A percentile compares a stretch with the other conserved stretches of the same genome.
Conservation (phyloP, 2,797 vertebrate species). For the Pagetopsis macropterus region DNA sequence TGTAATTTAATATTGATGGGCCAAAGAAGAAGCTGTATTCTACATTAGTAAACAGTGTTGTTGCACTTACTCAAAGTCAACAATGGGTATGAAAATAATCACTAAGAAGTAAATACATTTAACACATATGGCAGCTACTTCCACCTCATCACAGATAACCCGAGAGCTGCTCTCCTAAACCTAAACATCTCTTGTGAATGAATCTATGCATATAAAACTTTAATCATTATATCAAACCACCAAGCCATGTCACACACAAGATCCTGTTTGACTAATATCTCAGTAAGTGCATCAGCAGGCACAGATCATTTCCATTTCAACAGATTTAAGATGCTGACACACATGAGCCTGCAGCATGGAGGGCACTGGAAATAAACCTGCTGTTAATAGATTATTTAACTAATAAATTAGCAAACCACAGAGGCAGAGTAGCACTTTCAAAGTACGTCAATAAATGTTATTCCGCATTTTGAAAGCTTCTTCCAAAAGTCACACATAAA, state of each 20-base stretch:
- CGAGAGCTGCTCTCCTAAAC: background rate
- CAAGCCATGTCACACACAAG: background rate
- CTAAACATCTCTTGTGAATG: background rate
- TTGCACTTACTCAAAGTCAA: background rate
- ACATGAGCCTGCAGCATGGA: background rate
- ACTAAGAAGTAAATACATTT: too few species aligned
- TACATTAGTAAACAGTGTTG: background rate
- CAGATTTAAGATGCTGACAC: slow-evolving; percentile 20
- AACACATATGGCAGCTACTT: too few species aligned
- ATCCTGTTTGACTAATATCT: background rate
- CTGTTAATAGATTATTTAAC: slow-evolving; percentile 1
- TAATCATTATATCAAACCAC: background rate
- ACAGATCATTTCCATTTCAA: slow-evolving; percentile 25
- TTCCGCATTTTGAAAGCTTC: background rate
- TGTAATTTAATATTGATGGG: too few species aligned
- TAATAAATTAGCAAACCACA: background rate
- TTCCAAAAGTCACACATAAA: background rate
- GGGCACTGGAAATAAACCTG: background rate
- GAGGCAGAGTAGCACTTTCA: background rate
- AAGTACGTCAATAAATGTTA: background rate
- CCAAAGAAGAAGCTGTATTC: background rate
- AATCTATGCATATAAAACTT: background rate
- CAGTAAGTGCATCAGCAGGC: background rate
- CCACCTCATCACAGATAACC: background rate
- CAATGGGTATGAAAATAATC: too few species aligned